A percentile compares a stretch with the other conserved stretches of the same genome.
phyloP scores from a whole-genome alignment of 2,113 vertebrate species.

The Theristicus caerulescens region DNA sequence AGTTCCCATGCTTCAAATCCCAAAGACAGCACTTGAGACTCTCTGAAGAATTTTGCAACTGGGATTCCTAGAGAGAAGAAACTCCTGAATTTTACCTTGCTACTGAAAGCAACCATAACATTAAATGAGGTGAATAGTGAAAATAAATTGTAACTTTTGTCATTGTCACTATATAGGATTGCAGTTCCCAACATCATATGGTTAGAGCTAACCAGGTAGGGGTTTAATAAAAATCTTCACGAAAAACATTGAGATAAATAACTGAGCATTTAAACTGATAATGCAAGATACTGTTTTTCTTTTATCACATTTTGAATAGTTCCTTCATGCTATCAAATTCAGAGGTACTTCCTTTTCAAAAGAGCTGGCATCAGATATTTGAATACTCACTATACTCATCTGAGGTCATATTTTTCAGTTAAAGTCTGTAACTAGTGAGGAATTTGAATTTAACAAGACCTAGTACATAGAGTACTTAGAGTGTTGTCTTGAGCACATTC shows the following conservation, averaged over 20 bases:
- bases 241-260: neutral
- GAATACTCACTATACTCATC: neutral
- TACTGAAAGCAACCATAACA: neutral
- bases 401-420: neutral
- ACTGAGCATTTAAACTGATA: neutral
- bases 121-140: neutral
- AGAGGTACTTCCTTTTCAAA: neutral
- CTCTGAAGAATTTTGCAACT: neutral
- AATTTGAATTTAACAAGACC: neutral
- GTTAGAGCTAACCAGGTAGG: neutral
- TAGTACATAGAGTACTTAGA: neutral
- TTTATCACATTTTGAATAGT: neutral
- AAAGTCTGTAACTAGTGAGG: neutral
- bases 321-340: neutral
- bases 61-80: neutral
- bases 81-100: neutral
- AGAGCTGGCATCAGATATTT: neutral
- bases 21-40: neutral
- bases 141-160: neutral
- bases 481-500: neutral
- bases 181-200: neutral
- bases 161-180: neutral
- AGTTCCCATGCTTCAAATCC: neutral
- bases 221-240: neutral
- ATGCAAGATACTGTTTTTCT: neutral